Percentiles rank a stretch among this genome's conserved stretches.
Conservation (phyloP, 2,797 vertebrate genomes). For the Lithobates pipiens region DNA sequence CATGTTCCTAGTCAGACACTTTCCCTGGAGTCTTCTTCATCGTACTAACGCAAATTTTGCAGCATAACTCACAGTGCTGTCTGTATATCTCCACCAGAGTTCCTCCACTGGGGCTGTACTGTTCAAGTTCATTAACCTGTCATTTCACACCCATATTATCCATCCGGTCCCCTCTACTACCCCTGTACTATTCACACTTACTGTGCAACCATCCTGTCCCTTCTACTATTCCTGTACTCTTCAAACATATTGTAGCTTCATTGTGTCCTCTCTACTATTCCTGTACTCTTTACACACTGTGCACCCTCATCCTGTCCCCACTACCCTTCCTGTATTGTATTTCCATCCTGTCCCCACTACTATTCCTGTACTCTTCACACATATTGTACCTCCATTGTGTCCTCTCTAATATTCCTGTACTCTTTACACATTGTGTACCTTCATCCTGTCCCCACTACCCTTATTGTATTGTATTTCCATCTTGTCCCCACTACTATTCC, state of each 20-base stretch:
- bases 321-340: background rate
- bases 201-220: background rate
- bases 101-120: background rate
- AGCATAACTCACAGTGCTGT: background rate
- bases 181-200: too few relatives aligned
- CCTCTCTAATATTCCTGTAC: background rate
- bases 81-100: background rate
- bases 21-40: conserved; percentile 1
- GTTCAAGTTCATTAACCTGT: too few relatives aligned
- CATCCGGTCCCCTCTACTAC: background rate
- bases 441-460: too few relatives aligned
- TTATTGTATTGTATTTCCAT: too few relatives aligned
- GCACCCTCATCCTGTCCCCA: too few relatives aligned
- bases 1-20: conserved; percentile 26
- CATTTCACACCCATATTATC: too few relatives aligned
- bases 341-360: too few relatives aligned
- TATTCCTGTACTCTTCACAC: background rate
- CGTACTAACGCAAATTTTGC: background rate
- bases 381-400: too few relatives aligned
- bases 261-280: too few relatives aligned
- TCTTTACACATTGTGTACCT: background rate
- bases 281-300: too few relatives aligned
- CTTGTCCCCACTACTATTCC: background rate
- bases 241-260: too few relatives aligned
- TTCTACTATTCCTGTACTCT: too few relatives aligned